phyloP scores from a whole-genome alignment of 2,888 invertebrate species.

The Tricholauxania praeusta region DNA sequence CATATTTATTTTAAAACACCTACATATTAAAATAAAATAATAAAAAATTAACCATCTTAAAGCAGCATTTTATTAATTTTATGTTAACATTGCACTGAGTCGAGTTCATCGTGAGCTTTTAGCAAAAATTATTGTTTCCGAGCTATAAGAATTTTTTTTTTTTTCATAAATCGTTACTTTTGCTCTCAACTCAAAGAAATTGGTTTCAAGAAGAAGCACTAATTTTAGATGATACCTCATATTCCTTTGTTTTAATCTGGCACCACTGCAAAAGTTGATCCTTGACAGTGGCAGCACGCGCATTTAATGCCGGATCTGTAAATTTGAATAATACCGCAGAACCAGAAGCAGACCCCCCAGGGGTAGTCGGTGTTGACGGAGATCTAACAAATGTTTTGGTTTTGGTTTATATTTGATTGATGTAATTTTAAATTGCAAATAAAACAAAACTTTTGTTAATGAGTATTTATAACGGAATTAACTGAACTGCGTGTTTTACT shows the following conservation, averaged over 20 bases:
- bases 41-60: slow-evolving; percentile 2
- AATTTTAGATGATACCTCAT: slow-evolving; percentile 79
- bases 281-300: slow-evolving; percentile 95
- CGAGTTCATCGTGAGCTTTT: background rate
- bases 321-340: slow-evolving; percentile 88
- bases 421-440: slow-evolving; percentile 21
- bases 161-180: slow-evolving; percentile 2
- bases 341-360: slow-evolving; percentile 70
- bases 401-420: slow-evolving; percentile 37
- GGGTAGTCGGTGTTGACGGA: slow-evolving; percentile 78
- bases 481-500: too few species aligned
- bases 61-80: slow-evolving; percentile 17
- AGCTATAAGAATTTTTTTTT: background rate
- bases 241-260: slow-evolving; percentile 96
- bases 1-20: background rate
- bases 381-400: slow-evolving; percentile 74
- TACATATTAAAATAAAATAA: background rate
- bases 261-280: slow-evolving; percentile 97
- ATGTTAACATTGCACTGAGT: background rate
- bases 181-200: slow-evolving; percentile 27
- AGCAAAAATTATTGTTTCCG: background rate
- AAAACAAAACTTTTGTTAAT: slow-evolving; percentile 31
- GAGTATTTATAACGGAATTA: too few species aligned
- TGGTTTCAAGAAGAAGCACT: slow-evolving; percentile 27
- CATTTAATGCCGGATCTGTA: slow-evolving; percentile 89